Percentiles rank a stretch among this genome's conserved stretches.
These are phyloP conservation scores for Osmerus eperlanus DNA, from an alignment of 2,113 vertebrate genomes.

Conservation along the genomic window DNA sequence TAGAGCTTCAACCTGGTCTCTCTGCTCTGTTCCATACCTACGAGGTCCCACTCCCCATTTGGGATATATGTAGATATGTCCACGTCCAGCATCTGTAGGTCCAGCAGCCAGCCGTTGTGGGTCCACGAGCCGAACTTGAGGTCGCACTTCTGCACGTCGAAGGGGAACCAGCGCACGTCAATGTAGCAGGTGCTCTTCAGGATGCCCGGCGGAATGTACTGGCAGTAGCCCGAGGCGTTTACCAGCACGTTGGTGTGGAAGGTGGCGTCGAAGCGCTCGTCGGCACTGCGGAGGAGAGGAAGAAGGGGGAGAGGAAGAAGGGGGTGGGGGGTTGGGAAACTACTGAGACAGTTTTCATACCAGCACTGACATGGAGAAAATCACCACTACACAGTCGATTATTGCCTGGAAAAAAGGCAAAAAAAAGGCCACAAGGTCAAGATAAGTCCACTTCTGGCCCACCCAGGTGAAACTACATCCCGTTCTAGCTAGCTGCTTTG, in stretches of 20 bases:
- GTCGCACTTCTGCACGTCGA: constrained; percentile 88
- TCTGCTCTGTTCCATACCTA: constrained; percentile 66
- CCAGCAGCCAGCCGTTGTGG: constrained; percentile 86
- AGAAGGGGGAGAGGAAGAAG: constrained; percentile 1
- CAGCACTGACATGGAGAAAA: no score
- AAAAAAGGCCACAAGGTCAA: neutral
- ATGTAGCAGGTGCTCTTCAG: constrained; percentile 87
- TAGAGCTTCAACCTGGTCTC: neutral
- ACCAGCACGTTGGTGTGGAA: constrained; percentile 87
- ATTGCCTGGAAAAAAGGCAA: neutral
- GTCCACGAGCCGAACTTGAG: constrained; percentile 93
- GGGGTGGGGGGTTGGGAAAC: neutral
- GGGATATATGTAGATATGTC: constrained; percentile 87
- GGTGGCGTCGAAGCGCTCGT: constrained; percentile 84
- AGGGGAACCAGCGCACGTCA: constrained; percentile 90
- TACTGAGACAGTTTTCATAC: no score
- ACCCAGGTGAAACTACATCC: no score
- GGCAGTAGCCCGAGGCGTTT: constrained; percentile 81
- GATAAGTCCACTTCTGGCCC: no score
- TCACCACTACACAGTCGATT: no score
- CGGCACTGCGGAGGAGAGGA: constrained; percentile 68
- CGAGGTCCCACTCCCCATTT: constrained; percentile 90
- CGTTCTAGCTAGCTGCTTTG: no score
- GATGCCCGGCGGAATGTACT: constrained; percentile 78
- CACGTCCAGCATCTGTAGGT: constrained; percentile 87